These are phyloP conservation scores for Micrasema longulum DNA, from an alignment of 1,140 invertebrate genomes.

Conservation along the genomic window DNA sequence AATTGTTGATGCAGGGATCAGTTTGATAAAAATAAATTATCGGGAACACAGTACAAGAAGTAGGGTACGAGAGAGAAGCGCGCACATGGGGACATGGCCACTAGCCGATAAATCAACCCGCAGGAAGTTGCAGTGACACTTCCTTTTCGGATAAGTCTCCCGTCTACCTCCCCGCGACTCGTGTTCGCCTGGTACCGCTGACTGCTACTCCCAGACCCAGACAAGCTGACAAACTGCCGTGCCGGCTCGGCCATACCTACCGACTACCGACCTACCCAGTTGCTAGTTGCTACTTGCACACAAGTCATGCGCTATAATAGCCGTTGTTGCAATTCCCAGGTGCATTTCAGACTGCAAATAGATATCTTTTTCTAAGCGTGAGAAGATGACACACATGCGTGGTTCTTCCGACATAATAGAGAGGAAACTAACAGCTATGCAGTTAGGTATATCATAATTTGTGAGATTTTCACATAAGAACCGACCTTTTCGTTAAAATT, in stretches of 20 bases:
- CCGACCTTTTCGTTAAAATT: neutral
- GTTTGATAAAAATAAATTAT: constrained; percentile 24
- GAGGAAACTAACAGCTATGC: too few relatives aligned
- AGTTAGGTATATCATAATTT: neutral
- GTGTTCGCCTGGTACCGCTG: neutral
- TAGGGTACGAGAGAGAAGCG: constrained; percentile 29
- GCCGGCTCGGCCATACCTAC: constrained; percentile 18
- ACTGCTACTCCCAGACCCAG: neutral
- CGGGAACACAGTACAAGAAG: neutral
- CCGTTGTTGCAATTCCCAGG: neutral
- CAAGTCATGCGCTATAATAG: constrained; percentile 1
- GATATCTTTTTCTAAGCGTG: neutral
- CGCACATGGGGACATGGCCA: constrained; percentile 50
- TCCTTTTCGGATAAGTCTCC: constrained; percentile 47
- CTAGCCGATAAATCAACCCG: constrained; percentile 51
- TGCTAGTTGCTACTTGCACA: too few relatives aligned
- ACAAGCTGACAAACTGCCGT: constrained; percentile 20
- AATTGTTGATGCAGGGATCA: constrained; percentile 17
- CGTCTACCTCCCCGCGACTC: constrained; percentile 21
- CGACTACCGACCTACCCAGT: neutral
- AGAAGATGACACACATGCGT: neutral
- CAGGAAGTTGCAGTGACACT: constrained; percentile 52
- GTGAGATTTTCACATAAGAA: neutral
- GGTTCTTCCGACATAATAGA: neutral
- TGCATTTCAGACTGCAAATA: neutral